Percentiles rank a stretch among this genome's conserved stretches.
Conservation (phyloP, 2,888 invertebrate genomes). For the Myopa tessellatipennis region DNA sequence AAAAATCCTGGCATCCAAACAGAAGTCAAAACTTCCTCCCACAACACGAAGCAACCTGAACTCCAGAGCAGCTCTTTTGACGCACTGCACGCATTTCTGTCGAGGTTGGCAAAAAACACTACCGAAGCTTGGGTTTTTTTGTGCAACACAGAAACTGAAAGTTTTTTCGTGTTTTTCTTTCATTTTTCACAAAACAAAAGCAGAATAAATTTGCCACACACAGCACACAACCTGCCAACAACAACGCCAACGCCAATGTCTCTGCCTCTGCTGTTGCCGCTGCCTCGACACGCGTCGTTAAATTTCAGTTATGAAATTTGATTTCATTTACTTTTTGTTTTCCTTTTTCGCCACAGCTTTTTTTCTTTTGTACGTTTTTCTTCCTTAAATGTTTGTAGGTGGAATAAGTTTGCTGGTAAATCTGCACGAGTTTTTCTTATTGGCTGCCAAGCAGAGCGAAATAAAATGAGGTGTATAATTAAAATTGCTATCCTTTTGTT, state of each 20-base stretch:
- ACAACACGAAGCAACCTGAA: too few relatives aligned
- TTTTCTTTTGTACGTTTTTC: neutral
- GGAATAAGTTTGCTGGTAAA: neutral
- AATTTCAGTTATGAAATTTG: constrained; percentile 53
- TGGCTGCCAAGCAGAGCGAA: constrained; percentile 45
- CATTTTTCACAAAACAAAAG: too few relatives aligned
- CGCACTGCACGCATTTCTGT: too few relatives aligned
- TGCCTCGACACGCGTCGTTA: constrained; percentile 51
- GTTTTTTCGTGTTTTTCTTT: too few relatives aligned
- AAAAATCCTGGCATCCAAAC: too few relatives aligned
- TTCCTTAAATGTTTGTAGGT: neutral
- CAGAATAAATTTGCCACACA: too few relatives aligned
- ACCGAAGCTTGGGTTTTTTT: too few relatives aligned
- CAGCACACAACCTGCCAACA: too few relatives aligned
- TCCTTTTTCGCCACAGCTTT: neutral
- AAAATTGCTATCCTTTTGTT: constrained; percentile 59
- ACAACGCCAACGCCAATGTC: neutral
- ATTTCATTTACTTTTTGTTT: constrained; percentile 45
- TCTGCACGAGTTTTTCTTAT: neutral
- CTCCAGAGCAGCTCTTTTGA: too few relatives aligned
- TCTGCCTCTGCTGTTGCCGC: neutral
- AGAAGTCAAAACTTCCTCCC: too few relatives aligned
- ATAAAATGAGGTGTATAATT: constrained; percentile 64
- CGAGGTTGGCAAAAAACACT: too few relatives aligned
- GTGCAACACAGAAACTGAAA: too few relatives aligned